Percentiles rank a stretch among this genome's conserved stretches.
Conservation (phyloP, 2,888 invertebrate species). For the Drosophila mettleri region DNA sequence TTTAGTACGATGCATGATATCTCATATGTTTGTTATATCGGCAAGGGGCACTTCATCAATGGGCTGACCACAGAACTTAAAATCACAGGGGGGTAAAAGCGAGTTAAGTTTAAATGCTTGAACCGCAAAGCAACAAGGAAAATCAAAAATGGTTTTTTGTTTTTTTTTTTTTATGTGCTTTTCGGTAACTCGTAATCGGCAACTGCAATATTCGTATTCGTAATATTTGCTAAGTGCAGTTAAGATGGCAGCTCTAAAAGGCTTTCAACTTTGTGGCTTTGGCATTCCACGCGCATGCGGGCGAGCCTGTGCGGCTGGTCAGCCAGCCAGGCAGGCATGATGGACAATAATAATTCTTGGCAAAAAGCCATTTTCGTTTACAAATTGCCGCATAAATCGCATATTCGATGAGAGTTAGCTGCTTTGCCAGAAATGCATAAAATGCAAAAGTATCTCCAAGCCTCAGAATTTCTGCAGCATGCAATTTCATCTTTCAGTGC, state of each 20-base stretch:
- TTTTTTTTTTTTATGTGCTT: conserved; percentile 66
- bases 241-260: conserved; percentile 60
- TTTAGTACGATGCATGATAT: conserved; percentile 3
- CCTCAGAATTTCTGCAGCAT: conserved; percentile 38
- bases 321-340: conserved; percentile 53
- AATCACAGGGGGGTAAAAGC: conserved; percentile 11
- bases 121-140: conserved; percentile 8
- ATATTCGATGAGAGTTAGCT: conserved; percentile 77
- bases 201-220: conserved; percentile 44
- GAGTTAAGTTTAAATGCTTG: conserved; percentile 46
- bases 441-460: conserved; percentile 49
- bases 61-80: conserved; percentile 18
- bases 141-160: conserved; percentile 43
- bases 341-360: conserved; percentile 80
- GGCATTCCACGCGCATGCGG: conserved; percentile 31
- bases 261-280: conserved; percentile 50
- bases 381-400: conserved; percentile 81
- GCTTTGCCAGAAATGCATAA: conserved; percentile 60
- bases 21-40: conserved; percentile 6
- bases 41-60: conserved; percentile 32
- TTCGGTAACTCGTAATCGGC: conserved; percentile 20
- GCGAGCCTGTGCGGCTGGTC: conserved; percentile 9
- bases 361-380: conserved; percentile 81
- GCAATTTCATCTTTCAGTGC: conserved; percentile 54
- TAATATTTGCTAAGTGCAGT: conserved; percentile 72